Evolutionary conservation across 2,888 invertebrate species (phyloP).

Genomic region (Automeris io): DNA sequence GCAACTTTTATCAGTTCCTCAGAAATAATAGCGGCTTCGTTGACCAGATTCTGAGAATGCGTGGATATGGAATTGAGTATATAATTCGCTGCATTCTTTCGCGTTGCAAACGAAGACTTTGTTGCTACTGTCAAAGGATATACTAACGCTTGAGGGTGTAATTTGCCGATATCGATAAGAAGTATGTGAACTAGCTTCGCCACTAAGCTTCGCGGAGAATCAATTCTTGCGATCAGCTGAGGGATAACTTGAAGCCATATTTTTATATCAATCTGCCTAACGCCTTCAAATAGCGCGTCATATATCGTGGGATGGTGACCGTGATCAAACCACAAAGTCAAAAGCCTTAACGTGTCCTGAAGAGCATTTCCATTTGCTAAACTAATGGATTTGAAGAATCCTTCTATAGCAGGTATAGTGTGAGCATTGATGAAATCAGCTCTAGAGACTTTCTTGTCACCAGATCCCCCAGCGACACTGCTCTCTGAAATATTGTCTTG

Average conservation of each 20-base stretch:
- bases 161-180: slow-evolving; percentile 96
- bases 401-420: slow-evolving; percentile 95
- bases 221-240: slow-evolving; percentile 98
- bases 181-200: slow-evolving; percentile 94
- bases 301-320: slow-evolving; percentile 95
- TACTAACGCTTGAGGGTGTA: slow-evolving; percentile 97
- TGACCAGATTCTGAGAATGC: slow-evolving; percentile 92
- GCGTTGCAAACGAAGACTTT: slow-evolving; percentile 90
- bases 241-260: slow-evolving; percentile 99
- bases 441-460: slow-evolving; percentile 61
- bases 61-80: slow-evolving; percentile 97
- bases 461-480: slow-evolving; percentile 59
- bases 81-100: slow-evolving; percentile 94
- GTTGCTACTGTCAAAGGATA: slow-evolving; percentile 98
- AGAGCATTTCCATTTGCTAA: slow-evolving; percentile 93
- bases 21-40: slow-evolving; percentile 95
- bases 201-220: slow-evolving; percentile 92
- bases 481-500: slow-evolving; percentile 66
- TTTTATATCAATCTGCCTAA: slow-evolving; percentile 95
- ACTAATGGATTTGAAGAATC: slow-evolving; percentile 96
- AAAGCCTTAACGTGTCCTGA: slow-evolving; percentile 94
- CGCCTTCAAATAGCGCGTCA: slow-evolving; percentile 94
- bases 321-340: slow-evolving; percentile 99
- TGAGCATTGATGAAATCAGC: slow-evolving; percentile 70
- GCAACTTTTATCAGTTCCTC: slow-evolving; percentile 98